These are phyloP conservation scores for Pseudococcus jackbeardsleyi DNA, from an alignment of 2,888 invertebrate species.

Conservation along the genomic window DNA sequence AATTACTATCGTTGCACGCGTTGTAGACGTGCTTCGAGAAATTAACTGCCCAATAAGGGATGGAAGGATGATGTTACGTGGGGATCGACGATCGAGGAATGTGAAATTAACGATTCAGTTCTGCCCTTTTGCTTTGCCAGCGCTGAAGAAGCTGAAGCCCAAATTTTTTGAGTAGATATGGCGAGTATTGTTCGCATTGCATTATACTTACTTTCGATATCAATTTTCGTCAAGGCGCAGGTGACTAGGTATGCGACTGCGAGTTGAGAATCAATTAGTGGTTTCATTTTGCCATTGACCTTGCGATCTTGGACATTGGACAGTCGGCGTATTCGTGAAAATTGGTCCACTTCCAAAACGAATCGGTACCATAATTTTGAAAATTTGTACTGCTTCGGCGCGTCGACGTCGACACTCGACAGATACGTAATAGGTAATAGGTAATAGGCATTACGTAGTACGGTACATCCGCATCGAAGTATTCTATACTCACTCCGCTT, in stretches of 20 bases:
- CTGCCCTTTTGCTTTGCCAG: too few species aligned
- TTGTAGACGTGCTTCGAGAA: too few species aligned
- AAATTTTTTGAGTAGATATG: too few species aligned
- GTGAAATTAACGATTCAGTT: too few species aligned
- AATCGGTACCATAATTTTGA: neutral
- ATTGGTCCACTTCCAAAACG: constrained; percentile 3
- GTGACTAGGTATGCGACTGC: neutral
- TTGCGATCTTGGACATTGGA: neutral
- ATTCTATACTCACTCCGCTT: too few species aligned
- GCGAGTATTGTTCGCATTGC: too few species aligned
- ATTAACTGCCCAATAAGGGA: too few species aligned
- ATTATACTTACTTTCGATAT: neutral
- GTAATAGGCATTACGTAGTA: too few species aligned
- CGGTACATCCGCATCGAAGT: neutral
- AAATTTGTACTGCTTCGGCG: neutral
- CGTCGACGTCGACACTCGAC: neutral
- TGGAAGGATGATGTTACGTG: too few species aligned
- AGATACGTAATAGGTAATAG: neutral
- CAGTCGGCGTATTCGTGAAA: neutral
- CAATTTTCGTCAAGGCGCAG: neutral
- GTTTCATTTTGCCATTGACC: neutral
- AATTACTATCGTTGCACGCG: too few species aligned
- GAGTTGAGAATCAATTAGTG: neutral
- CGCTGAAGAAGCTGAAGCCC: too few species aligned
- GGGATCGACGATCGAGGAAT: too few species aligned